phyloP scores from a whole-genome alignment of 2,113 vertebrate species.

The Nipponia nippon region DNA sequence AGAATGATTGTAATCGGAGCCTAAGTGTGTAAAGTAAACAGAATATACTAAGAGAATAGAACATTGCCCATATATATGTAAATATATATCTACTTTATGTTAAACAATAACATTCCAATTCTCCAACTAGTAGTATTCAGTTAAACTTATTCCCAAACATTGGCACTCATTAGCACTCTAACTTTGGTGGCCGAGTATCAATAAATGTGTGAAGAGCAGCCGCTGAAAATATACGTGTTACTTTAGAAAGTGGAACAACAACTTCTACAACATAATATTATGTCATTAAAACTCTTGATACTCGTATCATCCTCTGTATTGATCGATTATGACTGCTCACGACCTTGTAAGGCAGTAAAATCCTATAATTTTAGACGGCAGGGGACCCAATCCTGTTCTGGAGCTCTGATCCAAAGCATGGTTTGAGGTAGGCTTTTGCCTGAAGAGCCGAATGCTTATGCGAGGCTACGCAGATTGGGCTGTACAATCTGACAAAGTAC shows the following conservation, averaged over 20 bases:
- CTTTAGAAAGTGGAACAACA: neutral
- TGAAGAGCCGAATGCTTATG: neutral
- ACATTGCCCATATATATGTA: neutral
- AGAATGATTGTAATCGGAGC: neutral
- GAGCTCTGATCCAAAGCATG: neutral
- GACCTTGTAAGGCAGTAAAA: neutral
- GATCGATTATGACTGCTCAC: neutral
- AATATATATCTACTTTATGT: neutral
- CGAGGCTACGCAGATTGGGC: neutral
- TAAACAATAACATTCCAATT: neutral
- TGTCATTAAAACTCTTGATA: neutral
- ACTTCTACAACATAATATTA: fast-evolving
- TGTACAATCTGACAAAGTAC: neutral
- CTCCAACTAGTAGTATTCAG: neutral
- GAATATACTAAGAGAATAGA: neutral
- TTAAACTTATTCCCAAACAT: neutral
- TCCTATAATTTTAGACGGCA: neutral
- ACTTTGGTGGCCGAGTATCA: neutral
- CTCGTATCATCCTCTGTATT: neutral
- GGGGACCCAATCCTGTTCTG: neutral
- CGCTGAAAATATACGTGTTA: neutral
- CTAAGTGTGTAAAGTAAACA: neutral
- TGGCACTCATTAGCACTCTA: neutral
- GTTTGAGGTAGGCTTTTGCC: neutral
- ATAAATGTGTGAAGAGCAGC: neutral